Base-by-base conservation (phyloP, 2,113 vertebrate species). In the Suricata suricatta region DNA sequence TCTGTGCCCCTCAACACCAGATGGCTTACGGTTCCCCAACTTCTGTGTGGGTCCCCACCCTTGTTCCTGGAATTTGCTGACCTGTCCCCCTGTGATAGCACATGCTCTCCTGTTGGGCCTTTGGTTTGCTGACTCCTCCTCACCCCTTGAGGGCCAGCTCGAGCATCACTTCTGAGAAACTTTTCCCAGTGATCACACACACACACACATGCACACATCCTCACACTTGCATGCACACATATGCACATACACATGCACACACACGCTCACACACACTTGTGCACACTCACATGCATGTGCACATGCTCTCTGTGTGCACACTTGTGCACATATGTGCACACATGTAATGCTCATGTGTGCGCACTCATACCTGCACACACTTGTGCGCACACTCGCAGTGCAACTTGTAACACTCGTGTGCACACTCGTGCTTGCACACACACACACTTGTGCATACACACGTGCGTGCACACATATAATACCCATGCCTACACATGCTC, bases 121-220 rank as follows among this genome's bases (percentile, higher is more conserved):
- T 77, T 68, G 77, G 6, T 41, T 77, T 38, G 27, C 35, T 87
- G 17, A 66, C 25, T 80, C 33, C 69, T 90, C 27, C 25, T 92
- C 68, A 80, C 33, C 13, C 21, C 29, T 23, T 44, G 71, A n/a
- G 19, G 8, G n/a, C 63, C n/a, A 94, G 29, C 38, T 84, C 31
- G n/a, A 50, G 31, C 33, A 60, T 54, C 23, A 10, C 38, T 88
- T 38, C 79, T 12, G 19, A 93, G 87, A 96, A 72, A 50, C 25
- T 25, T 86, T 72, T 80, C 27, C 27, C 74, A 72, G 1, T 60
- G 23, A 17, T 11, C 82, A 68, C 54, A 33, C 12, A 33, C 7
- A 8, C n/a, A 23, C 38, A 0, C 44, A 13, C 10, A 17, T 8
- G 7, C 57, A 23, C 17, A 38, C 3, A 2, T 27, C 11, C 23